Evolutionary conservation across 37 sponge, comb jelly and placozoan genomes (phyloP), one percentile per base, ranked within the genome.

Genomic region (Beroe forskalii): DNA sequence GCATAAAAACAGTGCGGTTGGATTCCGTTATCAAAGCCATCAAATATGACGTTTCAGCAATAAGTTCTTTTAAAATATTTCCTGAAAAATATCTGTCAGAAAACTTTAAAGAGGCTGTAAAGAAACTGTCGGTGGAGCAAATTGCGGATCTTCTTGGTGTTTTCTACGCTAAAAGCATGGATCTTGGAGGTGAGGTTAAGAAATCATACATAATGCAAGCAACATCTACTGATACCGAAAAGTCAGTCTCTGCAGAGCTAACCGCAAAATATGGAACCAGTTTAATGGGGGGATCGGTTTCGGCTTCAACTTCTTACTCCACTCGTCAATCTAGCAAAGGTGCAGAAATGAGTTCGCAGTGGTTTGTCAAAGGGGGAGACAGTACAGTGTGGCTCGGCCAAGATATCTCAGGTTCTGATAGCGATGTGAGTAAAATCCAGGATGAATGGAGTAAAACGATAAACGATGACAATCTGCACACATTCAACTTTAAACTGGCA

Each of bases 191-290:
- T 4, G n/a, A 23, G 25, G 66, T 63, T 20, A 63, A 20, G 25
- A 63, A 19, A 63, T 63, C 66, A 24, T 63, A 63, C n/a, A 63
- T 20, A 8, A 63, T 63, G 66, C 23, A 63, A 19, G 66, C 66
- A 19, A 63, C 66, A 23, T 24, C 20, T 4, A 3, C 20, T n/a
- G 66, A 63, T 30, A 63, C 20, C 25, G 66, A 63, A 63, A 23
- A 3, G 20, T 28, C 3, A 3, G 66, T 63, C 3, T 28, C 14
- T 3, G 66, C 66, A n/a, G 66, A 63, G n/a, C 14, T 63, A 8
- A 4, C 9, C 20, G 66, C 66, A 19, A 19, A 9, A 55, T 55
- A 19, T 55, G 60, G 60, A 19, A 55, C 9, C 20, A 30, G 2
- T 6, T 63, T 4, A 28, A 4, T 63, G 28, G 66, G 66, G 25